Base-by-base conservation (phyloP, 2,113 vertebrate genomes). In the Aptenodytes forsteri region DNA sequence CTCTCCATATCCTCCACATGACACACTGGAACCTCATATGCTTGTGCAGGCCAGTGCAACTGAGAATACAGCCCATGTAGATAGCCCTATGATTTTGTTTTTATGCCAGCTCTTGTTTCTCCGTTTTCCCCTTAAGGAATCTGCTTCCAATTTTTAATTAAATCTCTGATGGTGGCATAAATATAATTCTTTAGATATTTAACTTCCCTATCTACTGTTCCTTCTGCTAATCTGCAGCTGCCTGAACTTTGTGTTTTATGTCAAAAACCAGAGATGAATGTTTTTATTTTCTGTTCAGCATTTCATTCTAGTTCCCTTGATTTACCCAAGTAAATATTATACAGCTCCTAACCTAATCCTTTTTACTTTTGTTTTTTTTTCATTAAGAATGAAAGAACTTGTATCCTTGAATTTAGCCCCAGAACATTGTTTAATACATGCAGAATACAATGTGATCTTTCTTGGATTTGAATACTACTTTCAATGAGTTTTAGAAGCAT, bases 1-100 rank as follows among this genome's bases (percentile, higher is more conserved):
- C 92, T 96, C 93, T 91, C 42, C 79, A 79, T 97, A 81, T 95
- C 92, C 95, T 97, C 85, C 80, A 30, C 40, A 89, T 88, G 90
- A 96, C 87, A 95, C 25, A 42, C n/a, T 76, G 95, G 96, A 97
- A 97, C 58, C 44, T 96, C 86, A 27, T 64, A 40, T 27, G 72
- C 89, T 64, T 71, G 52, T 56, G 38, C 62, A 92, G 62, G 27
- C 11, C 61, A 55, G 34, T 6, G 12, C 76, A 85, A 94, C 36
- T 32, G 71, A 81, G 87, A 92, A 72, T 20, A 30, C 38, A 89
- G 36, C 69, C 36, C 77, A 3, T 61, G 80, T 25, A 38, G 44
- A 90, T 47, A 70, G 62, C 29, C 16, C 47, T n/a, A 9, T 50
- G 30, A 89, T 47, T 90, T 56, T 94, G 90, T 6, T 73, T 89